A percentile compares a stretch with the other conserved stretches of the same genome.
These are phyloP conservation scores for Drosophila arawakana DNA, from an alignment of 1,140 invertebrate genomes.

Conservation along the genomic window DNA sequence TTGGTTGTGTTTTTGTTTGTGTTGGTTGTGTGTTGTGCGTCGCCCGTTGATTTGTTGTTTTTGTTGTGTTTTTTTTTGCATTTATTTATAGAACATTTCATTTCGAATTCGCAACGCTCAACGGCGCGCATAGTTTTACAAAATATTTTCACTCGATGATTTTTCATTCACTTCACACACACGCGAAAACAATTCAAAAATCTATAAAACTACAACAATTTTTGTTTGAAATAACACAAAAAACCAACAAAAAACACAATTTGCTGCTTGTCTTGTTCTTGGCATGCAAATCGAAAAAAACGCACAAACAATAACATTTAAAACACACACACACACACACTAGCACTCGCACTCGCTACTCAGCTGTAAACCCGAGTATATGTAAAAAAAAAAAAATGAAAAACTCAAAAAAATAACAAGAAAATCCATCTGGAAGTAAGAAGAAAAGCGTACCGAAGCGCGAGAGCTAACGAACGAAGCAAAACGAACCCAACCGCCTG, in stretches of 20 bases:
- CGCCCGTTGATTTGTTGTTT: constrained; percentile 46
- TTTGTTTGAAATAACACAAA: constrained; percentile 26
- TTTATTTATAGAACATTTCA: constrained; percentile 77
- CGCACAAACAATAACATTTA: constrained; percentile 18
- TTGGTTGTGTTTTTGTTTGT: constrained; percentile 16
- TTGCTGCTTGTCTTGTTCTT: constrained; percentile 16
- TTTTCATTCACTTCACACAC: constrained; percentile 42
- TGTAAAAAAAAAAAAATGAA: constrained; percentile 17
- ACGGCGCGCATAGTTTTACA: constrained; percentile 67
- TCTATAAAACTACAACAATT: constrained; percentile 3
- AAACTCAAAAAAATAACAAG: constrained; percentile 27
- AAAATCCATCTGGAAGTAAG: constrained; percentile 23
- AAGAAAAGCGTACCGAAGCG: constrained; percentile 45
- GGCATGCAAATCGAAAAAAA: constrained; percentile 29
- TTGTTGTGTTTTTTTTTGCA: constrained; percentile 54
- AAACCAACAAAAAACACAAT: background rate
- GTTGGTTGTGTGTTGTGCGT: constrained; percentile 39
- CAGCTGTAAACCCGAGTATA: constrained; percentile 6
- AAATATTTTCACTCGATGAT: constrained; percentile 52
- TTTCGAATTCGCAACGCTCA: constrained; percentile 75
- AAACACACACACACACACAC: constrained; percentile 10
- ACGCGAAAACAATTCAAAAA: constrained; percentile 25
- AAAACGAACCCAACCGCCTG: constrained; percentile 67
- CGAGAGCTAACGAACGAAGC: constrained; percentile 46
- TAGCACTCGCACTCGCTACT: constrained; percentile 9